Evolutionary conservation across 1,140 invertebrate species (phyloP).

Genomic region (Rhagoletis zephyria): DNA sequence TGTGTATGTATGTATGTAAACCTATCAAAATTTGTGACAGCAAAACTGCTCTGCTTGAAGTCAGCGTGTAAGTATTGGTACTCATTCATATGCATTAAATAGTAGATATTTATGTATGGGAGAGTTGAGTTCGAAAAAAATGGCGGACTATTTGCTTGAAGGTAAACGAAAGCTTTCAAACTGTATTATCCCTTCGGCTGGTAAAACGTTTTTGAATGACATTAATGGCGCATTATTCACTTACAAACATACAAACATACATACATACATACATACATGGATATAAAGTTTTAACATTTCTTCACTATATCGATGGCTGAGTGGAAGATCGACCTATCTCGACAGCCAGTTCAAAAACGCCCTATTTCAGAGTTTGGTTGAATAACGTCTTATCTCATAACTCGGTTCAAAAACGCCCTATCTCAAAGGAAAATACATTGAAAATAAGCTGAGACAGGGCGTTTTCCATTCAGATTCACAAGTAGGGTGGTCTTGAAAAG

Average conservation of each 20-base stretch:
- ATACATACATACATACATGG: background rate
- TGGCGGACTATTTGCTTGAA: slow-evolving; percentile 6
- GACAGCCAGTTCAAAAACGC: no score
- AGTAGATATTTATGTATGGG: background rate
- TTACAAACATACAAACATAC: background rate
- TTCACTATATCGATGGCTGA: background rate
- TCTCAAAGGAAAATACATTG: no score
- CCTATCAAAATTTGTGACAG: slow-evolving; percentile 5
- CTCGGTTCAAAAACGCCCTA: no score
- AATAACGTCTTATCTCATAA: no score
- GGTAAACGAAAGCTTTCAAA: slow-evolving; percentile 30
- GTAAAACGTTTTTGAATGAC: slow-evolving; percentile 19
- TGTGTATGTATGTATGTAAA: background rate
- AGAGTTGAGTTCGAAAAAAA: slow-evolving; percentile 16
- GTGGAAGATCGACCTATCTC: no score
- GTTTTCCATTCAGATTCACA: no score
- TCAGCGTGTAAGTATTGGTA: background rate
- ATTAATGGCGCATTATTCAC: slow-evolving; percentile 34
- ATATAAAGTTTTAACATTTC: background rate
- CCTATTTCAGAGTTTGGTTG: no score
- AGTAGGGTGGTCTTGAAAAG: no score
- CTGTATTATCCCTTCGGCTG: slow-evolving; percentile 37
- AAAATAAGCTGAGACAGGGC: no score
- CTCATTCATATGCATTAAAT: background rate
- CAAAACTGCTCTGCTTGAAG: background rate